Base-by-base conservation (phyloP, 2,113 vertebrate species). In the Tamias sibiricus region DNA sequence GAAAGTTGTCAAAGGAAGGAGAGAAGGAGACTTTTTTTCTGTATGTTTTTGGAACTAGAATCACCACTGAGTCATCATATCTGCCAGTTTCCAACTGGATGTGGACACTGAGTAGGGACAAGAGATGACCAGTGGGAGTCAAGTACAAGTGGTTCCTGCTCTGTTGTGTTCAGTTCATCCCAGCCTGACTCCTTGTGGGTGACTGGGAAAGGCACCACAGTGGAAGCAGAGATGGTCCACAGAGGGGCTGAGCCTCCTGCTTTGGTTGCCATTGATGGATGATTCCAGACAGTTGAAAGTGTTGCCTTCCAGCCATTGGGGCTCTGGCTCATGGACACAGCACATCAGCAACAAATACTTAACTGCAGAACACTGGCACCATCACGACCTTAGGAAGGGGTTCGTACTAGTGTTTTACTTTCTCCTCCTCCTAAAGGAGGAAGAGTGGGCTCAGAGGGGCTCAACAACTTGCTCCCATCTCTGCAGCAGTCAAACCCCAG, bases 191-290 rank as follows among this genome's bases (percentile, higher is more conserved):
- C 85, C 12, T 10, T 3, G 42, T 20, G 44, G 64, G 40, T 19
- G 17, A 4, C 52, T 44, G 19, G 24, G 57, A 84, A 80, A 42
- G 0, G 6, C 2, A 1, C 7, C 6, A 1, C 3, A 1, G 4
- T 35, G 13, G 14, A 40, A 19, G 26, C 10, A 17, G 17, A 47
- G 40, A 32, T 0, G 16, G 20, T 9, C 32, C 47, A 0, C 8
- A 26, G 20, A n/a, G 68, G 49, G n/a, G 32, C 14, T 35, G 40
- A 16, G 16, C 30, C 9, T 13, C 66, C 22, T 49, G 49, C 24
- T 59, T 16, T 69, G 9, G 42, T 49, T 66, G 42, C 24, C 32
- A 8, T 6, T 22, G 49, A 12, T 54, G n/a, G 37, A 2, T n/a
- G 47, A 49, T 26, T 52, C n/a, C 54, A 68, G 2, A 19, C 10